phyloP scores from a whole-genome alignment of 1,140 invertebrate species.

The Gryon sp. region DNA sequence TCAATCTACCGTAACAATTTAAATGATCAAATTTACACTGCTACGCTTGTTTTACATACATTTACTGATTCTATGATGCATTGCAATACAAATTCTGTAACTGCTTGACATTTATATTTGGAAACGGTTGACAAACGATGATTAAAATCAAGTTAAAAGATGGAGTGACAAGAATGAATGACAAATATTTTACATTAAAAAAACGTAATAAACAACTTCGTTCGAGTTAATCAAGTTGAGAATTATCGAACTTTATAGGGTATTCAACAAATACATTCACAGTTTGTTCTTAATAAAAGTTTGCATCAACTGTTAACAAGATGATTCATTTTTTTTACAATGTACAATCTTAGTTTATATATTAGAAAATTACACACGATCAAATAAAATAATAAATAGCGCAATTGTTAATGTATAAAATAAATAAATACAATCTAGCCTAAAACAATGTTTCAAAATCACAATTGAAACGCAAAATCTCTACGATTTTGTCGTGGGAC shows the following conservation, averaged over 20 bases:
- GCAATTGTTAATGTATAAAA: constrained; percentile 11
- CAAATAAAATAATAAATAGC: constrained; percentile 16
- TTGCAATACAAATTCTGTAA: too few relatives aligned
- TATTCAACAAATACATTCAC: constrained; percentile 17
- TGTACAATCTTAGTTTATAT: constrained; percentile 16
- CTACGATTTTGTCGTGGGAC: not conserved
- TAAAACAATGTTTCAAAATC: not conserved
- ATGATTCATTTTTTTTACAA: constrained; percentile 7
- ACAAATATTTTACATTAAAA: too few relatives aligned
- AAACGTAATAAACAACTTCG: not conserved
- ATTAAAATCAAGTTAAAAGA: too few relatives aligned
- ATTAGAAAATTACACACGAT: constrained; percentile 5
- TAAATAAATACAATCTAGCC: constrained; percentile 12
- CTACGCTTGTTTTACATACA: not conserved
- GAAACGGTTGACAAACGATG: too few relatives aligned
- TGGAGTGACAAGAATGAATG: too few relatives aligned
- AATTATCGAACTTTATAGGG: constrained; percentile 51
- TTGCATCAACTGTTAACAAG: constrained; percentile 12
- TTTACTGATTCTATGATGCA: too few relatives aligned
- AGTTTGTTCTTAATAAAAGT: constrained; percentile 19
- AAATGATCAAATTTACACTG: too few relatives aligned
- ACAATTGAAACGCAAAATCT: not conserved
- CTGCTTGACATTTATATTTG: too few relatives aligned
- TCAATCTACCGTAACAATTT: too few relatives aligned
- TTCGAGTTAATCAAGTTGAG: constrained; percentile 23